Conservation (phyloP, 1,140 invertebrate genomes). For the Aphaenogaster floridana region DNA sequence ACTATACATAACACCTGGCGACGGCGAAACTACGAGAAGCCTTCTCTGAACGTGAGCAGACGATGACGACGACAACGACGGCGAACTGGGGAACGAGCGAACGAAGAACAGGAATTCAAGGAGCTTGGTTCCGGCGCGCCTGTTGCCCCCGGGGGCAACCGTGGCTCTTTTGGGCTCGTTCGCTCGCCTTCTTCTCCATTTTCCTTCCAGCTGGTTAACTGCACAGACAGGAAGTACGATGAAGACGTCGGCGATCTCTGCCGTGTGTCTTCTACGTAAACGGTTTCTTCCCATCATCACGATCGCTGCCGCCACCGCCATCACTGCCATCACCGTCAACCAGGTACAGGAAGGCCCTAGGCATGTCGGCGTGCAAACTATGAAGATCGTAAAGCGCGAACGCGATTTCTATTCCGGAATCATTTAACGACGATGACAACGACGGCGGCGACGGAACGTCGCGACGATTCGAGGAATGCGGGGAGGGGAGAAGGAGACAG, state of each 20-base stretch:
- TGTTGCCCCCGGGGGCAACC: constrained; percentile 37
- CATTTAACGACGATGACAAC: constrained; percentile 22
- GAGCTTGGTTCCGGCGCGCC: constrained; percentile 69
- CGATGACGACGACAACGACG: constrained; percentile 15
- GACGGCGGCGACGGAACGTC: background rate
- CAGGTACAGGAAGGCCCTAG: background rate
- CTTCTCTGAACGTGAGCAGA: constrained; percentile 36
- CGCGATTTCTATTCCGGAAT: constrained; percentile 24
- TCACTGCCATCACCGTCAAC: background rate
- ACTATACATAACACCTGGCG: constrained; percentile 50
- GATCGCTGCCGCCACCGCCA: background rate
- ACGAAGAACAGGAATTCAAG: constrained; percentile 66
- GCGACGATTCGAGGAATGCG: constrained; percentile 17
- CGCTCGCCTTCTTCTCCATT: constrained; percentile 43
- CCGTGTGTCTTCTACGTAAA: constrained; percentile 17
- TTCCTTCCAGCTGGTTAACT: constrained; percentile 70
- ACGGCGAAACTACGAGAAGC: constrained; percentile 12
- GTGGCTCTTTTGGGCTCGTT: constrained; percentile 52
- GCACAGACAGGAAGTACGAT: constrained; percentile 60
- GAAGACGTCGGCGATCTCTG: constrained; percentile 37
- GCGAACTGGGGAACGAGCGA: constrained; percentile 31
- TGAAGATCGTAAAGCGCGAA: background rate
- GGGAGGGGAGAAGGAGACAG: background rate
- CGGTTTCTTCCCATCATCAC: constrained; percentile 16
- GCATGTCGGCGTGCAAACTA: background rate